Percentiles rank a stretch among this genome's conserved stretches.
phyloP scores from a whole-genome alignment of 2,113 vertebrate species.

The Cavia aperea region DNA sequence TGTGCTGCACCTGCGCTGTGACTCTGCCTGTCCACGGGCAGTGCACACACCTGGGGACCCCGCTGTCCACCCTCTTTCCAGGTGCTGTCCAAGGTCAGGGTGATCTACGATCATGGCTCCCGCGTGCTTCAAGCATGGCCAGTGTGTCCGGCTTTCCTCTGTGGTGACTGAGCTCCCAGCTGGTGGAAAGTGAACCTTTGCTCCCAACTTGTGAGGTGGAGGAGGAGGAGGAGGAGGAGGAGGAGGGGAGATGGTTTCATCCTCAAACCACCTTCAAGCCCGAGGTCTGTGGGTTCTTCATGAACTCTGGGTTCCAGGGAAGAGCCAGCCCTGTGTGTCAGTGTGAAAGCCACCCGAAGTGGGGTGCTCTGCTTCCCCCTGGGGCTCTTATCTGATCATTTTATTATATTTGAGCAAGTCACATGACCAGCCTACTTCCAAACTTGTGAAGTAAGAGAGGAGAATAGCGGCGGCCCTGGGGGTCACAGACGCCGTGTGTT shows the following conservation, averaged over 20 bases:
- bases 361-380: neutral
- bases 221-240: neutral
- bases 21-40: neutral
- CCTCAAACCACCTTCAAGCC: neutral
- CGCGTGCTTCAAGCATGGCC: neutral
- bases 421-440: neutral
- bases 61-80: neutral
- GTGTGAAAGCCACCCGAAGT: neutral
- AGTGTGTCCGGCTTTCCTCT: neutral
- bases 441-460: slow-evolving; percentile 5
- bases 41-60: neutral
- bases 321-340: neutral
- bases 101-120: neutral
- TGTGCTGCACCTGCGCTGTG: neutral
- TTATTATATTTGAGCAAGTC: neutral
- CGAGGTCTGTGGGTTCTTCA: neutral
- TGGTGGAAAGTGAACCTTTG: slow-evolving; percentile 25
- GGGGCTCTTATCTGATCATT: neutral
- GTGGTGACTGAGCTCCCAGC: neutral
- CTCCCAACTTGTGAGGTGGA: neutral
- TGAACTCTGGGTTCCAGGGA: neutral
- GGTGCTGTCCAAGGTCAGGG: neutral
- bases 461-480: neutral
- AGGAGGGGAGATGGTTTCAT: neutral
- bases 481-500: neutral